Conservation (phyloP, 2,113 vertebrate species). For the Bubo scandiacus region DNA sequence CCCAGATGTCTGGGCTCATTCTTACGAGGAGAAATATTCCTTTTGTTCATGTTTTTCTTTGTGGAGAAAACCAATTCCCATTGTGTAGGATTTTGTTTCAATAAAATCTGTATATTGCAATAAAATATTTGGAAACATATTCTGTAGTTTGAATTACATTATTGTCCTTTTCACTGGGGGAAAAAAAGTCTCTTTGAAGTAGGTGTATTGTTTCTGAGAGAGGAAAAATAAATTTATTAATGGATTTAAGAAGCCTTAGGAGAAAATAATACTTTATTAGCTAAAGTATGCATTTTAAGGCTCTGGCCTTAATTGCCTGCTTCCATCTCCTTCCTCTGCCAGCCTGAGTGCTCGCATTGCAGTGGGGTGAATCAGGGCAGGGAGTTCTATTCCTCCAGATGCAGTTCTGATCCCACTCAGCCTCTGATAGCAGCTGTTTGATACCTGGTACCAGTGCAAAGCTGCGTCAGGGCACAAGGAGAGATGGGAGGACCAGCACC, state of each 20-base stretch:
- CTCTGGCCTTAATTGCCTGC: not conserved
- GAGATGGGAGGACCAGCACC: not conserved
- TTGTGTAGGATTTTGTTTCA: not conserved
- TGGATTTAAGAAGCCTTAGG: not conserved
- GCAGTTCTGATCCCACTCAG: not conserved
- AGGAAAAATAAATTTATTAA: not conserved
- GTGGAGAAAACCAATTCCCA: not conserved
- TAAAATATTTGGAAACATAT: not conserved
- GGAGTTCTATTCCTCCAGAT: not conserved
- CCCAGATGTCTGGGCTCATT: not conserved
- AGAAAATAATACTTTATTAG: not conserved
- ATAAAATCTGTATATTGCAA: not conserved
- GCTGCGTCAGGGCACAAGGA: fast-evolving
- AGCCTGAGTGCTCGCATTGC: fast-evolving
- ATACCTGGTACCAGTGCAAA: not conserved
- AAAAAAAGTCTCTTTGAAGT: not conserved
- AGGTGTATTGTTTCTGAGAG: not conserved
- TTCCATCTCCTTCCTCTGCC: not conserved
- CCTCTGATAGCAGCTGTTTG: not conserved
- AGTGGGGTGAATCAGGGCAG: not conserved
- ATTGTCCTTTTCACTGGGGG: not conserved
- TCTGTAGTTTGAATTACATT: not conserved
- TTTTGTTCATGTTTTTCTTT: not conserved
- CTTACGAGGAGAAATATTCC: not conserved
- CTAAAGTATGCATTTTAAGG: not conserved